Evolutionary conservation across 2,113 vertebrate species (phyloP), one percentile per base, ranked within the genome.

Genomic region (Dendropsophus ebraccatus): DNA sequence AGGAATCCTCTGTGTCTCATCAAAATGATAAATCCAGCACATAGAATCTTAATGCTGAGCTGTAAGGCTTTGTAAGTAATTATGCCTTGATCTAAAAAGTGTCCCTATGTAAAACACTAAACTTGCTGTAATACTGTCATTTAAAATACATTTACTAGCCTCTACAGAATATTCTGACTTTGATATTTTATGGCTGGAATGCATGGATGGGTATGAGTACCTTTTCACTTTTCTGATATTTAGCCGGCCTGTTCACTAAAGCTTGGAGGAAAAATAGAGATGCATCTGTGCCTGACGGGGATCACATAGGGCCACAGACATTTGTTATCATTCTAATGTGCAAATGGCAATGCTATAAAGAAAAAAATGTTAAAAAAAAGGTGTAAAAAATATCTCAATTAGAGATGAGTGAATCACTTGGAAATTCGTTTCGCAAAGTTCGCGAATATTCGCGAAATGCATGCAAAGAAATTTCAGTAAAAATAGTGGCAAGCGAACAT

Each of bases 171-270:
- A n/a, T 65, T 67, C 28, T 54, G 23, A 54, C 60, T 78, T 70
- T 60, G 23, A 58, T 47, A 19, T 41, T 79, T 45, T 76, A 45
- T 79, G 75, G 30, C 58, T 41, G 47, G 4, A 85, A 30, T 78
- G 60, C 49, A 86, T 86, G 62, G 52, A 72, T 49, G 58, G 35
- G 62, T 79, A 4, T 13, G n/a, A 41, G 10, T 28, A 62, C 49
- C 13, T 85, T 78, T 85, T 77, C 74, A 67, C 28, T 85, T 77
- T 69, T 69, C 83, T 72, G 47, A 87, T 82, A 76, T 76, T 67
- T 50, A 52, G 70, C 37, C 65, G 56, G 70, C 54, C 62, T 45
- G 45, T 21, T 87, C 70, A n/a, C 41, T 52, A 69, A 58, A 37
- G 58, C 80, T 73, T 62, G 67, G 47, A 75, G 37, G 30, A 76